phyloP scores from a whole-genome alignment of 1,140 invertebrate species.

The Trichonephila clavipes region DNA sequence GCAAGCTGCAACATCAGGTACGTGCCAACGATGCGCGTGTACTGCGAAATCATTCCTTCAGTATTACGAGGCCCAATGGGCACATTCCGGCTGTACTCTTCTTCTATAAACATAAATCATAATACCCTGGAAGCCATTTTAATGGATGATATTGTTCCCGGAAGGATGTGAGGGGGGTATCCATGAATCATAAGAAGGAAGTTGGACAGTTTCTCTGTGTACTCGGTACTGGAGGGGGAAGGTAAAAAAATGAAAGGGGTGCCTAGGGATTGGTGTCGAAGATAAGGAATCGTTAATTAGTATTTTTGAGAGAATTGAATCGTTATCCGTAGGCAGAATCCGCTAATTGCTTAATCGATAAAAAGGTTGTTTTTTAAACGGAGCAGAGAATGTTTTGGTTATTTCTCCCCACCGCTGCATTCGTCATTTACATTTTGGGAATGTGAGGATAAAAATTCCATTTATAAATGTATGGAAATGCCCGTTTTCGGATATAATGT shows the following conservation, averaged over 20 bases:
- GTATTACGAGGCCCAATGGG: conserved; percentile 59
- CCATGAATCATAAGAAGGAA: conserved; percentile 42
- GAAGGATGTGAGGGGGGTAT: background rate
- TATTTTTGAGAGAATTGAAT: conserved; percentile 64
- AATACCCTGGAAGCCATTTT: conserved; percentile 45
- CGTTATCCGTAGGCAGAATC: conserved; percentile 17
- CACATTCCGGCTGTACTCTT: conserved; percentile 51
- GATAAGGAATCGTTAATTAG: conserved; percentile 59
- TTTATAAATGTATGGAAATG: no score
- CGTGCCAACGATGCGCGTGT: conserved; percentile 7
- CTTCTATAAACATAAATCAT: conserved; percentile 70
- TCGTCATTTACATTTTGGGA: background rate
- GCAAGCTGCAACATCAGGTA: conserved; percentile 20
- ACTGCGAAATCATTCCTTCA: conserved; percentile 29
- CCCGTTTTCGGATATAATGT: no score
- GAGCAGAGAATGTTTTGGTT: background rate
- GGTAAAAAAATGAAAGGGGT: conserved; percentile 1
- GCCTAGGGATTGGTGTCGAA: conserved; percentile 9
- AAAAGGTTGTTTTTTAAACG: conserved; percentile 2
- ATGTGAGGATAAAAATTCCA: no score
- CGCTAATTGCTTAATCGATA: conserved; percentile 66
- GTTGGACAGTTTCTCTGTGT: background rate
- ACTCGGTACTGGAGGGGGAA: background rate
- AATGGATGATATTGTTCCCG: conserved; percentile 74
- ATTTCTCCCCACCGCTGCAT: background rate